phyloP scores from a whole-genome alignment of 2,888 invertebrate species.

The Sericinus montela region DNA sequence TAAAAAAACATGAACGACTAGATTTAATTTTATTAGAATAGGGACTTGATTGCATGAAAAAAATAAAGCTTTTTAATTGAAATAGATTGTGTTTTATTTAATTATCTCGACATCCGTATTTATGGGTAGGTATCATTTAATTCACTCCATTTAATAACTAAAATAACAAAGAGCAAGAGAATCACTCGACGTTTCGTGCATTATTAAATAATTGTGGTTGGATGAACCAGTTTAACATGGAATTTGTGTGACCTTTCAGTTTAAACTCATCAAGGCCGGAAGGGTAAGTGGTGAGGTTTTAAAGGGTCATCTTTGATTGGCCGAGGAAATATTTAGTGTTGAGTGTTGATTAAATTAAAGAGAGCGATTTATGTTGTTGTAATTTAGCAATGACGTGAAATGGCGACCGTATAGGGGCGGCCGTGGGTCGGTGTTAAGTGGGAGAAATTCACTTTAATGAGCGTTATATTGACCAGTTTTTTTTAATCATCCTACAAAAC shows the following conservation, averaged over 20 bases:
- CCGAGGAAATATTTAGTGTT: conserved; percentile 40
- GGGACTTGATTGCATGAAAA: no score
- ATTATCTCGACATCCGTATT: conserved; percentile 4
- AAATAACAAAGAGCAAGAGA: conserved; percentile 6
- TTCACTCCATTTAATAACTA: conserved; percentile 5
- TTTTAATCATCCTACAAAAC: no score
- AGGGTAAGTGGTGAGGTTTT: conserved; percentile 29
- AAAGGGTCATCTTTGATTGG: conserved; percentile 44
- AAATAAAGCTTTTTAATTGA: conserved; percentile 8
- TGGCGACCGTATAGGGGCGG: conserved; percentile 63
- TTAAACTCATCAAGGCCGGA: conserved; percentile 14
- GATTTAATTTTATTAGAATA: no score
- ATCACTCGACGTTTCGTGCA: conserved; percentile 7
- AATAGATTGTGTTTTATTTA: conserved; percentile 9
- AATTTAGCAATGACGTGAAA: conserved; percentile 74
- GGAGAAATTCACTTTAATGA: conserved; percentile 35
- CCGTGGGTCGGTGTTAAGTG: conserved; percentile 44
- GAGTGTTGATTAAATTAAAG: conserved; percentile 76
- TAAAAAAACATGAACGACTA: no score
- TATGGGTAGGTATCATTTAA: no score
- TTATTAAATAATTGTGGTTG: conserved; percentile 17
- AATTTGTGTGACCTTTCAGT: conserved; percentile 21
- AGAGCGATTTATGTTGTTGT: conserved; percentile 69
- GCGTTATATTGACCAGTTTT: conserved; percentile 11
- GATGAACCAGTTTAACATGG: conserved; percentile 23